These are phyloP conservation scores for Biston stratarius DNA, from an alignment of 2,888 invertebrate genomes.

Conservation along the genomic window DNA sequence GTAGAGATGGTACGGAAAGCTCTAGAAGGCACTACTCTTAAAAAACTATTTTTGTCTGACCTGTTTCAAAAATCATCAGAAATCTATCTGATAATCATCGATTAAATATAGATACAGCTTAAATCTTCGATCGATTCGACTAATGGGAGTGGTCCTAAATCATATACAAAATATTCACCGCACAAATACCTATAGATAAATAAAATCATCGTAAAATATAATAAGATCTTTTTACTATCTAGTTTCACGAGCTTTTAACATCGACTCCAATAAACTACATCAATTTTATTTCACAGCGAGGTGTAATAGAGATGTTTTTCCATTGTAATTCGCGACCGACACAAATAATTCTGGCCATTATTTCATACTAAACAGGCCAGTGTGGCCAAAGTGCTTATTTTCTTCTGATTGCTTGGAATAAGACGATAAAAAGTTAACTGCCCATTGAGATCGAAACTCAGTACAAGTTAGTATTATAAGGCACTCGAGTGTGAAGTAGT, in stretches of 20 bases:
- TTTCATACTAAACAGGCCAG: conserved; percentile 21
- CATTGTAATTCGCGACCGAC: conserved; percentile 6
- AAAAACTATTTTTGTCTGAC: too few relatives aligned
- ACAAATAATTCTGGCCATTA: conserved; percentile 28
- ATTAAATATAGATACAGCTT: too few relatives aligned
- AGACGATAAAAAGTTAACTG: conserved; percentile 29
- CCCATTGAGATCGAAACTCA: conserved; percentile 16
- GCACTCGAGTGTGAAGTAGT: conserved; percentile 25
- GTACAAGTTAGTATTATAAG: conserved; percentile 9
- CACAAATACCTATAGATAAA: neutral
- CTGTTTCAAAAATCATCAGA: too few relatives aligned
- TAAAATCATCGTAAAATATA: neutral
- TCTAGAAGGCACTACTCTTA: too few relatives aligned
- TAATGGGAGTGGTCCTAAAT: too few relatives aligned
- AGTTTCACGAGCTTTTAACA: neutral
- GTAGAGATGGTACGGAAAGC: too few relatives aligned
- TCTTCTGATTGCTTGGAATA: conserved; percentile 24
- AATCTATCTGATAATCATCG: too few relatives aligned
- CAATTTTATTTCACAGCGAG: neutral
- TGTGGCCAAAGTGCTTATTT: conserved; percentile 26
- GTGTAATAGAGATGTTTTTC: conserved; percentile 16
- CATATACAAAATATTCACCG: too few relatives aligned
- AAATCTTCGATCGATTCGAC: too few relatives aligned
- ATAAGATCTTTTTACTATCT: neutral
- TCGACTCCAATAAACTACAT: neutral